Percentiles rank a stretch among this genome's conserved stretches.
Conservation (phyloP, 2,113 vertebrate genomes). For the Butorides virescens region DNA sequence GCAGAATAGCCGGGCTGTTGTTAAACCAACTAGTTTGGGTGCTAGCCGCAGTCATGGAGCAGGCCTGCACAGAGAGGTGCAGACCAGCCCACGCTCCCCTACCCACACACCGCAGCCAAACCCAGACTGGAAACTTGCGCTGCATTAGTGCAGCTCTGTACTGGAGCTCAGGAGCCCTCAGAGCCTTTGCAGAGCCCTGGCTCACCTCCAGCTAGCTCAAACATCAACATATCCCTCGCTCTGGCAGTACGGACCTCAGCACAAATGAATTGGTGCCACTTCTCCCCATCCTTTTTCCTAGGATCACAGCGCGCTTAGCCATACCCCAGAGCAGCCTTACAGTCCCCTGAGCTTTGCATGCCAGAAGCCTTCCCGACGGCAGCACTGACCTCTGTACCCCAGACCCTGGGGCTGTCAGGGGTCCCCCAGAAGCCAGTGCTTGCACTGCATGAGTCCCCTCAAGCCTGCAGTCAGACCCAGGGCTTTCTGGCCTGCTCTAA, state of each 20-base stretch:
- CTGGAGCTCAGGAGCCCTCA: background rate
- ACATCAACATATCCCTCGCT: background rate
- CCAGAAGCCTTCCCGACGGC: background rate
- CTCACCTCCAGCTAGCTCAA: background rate
- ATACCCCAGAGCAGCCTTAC: background rate
- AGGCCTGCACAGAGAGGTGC: background rate
- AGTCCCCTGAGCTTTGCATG: background rate
- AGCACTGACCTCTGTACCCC: background rate
- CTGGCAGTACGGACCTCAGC: rapidly evolving
- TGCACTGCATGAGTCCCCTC: background rate
- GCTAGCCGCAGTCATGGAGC: background rate
- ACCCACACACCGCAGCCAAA: background rate
- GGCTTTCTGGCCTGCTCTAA: background rate
- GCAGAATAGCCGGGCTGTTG: background rate
- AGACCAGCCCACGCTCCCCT: background rate
- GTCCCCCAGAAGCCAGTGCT: background rate
- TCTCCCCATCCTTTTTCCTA: background rate
- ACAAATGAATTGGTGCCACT: rapidly evolving
- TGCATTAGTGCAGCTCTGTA: background rate
- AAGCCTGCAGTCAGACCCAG: background rate
- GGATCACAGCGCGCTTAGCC: rapidly evolving
- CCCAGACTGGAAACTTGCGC: background rate
- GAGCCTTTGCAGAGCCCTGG: background rate
- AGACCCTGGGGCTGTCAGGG: background rate
- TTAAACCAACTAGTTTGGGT: background rate